These are phyloP conservation scores for Euthynnus affinis DNA, from an alignment of 2,797 vertebrate species.

Conservation along the genomic window DNA sequence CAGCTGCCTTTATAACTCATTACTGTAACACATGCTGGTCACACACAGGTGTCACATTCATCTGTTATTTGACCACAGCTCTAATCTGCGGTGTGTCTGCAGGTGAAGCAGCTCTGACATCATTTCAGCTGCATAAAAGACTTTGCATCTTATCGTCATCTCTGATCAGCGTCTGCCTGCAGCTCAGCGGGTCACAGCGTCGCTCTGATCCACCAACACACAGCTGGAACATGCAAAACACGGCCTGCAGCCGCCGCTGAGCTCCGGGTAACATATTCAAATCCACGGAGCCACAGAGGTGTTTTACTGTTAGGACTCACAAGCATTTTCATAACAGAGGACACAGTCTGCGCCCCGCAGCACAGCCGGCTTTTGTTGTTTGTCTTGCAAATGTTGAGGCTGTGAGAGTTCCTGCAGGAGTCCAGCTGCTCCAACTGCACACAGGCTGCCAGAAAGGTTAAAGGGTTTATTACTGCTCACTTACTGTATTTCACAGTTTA, in stretches of 20 bases:
- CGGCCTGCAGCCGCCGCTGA: background rate
- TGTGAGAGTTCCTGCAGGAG: background rate
- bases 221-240: constrained; percentile 27
- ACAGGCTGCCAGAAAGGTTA: too few relatives aligned
- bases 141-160: constrained; percentile 37
- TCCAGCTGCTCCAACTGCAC: background rate
- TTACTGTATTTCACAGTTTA: too few relatives aligned
- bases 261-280: background rate
- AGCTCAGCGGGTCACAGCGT: background rate
- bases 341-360: background rate
- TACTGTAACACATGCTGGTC: too few relatives aligned
- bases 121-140: background rate
- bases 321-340: background rate
- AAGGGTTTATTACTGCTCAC: too few relatives aligned
- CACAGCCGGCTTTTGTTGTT: background rate
- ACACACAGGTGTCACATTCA: too few relatives aligned
- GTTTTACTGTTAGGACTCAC: constrained; percentile 9
- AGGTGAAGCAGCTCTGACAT: background rate
- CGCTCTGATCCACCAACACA: constrained; percentile 5
- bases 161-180: background rate
- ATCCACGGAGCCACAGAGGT: background rate
- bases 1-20: too few relatives aligned
- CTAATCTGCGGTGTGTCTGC: background rate
- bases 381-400: background rate
- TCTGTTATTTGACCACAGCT: background rate